Evolutionary conservation across 2,113 vertebrate genomes (phyloP), one percentile per base, ranked within the genome.

Genomic region (Onychostruthus taczanowskii): DNA sequence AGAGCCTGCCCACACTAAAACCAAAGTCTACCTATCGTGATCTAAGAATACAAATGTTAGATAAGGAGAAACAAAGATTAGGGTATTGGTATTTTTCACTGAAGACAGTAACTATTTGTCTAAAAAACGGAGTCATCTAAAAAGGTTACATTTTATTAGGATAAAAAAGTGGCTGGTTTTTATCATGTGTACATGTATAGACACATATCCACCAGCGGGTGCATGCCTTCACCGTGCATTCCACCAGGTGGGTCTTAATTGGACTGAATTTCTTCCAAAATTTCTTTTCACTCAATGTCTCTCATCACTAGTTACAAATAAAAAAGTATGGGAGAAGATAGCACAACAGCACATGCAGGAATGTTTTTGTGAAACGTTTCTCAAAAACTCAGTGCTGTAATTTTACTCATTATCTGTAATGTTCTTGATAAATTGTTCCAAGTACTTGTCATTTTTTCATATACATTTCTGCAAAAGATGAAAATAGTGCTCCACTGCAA

Each of bases 111-210:
- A 77, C 11, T 72, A 70, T n/a, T 92, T 87, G 52, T 31, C 61
- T 82, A 68, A 87, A 92, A 80, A n/a, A 5, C 4, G 20, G 39
- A 87, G 10, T 85, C 55, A 73, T 26, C 27, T 31, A 59, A 62
- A 74, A 80, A 73, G 17, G 33, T 63, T 81, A 33, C 5, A 21
- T 69, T 90, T 43, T 41, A 55, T 66, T 23, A 69, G 49, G 31
- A 66, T 28, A 58, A 77, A 89, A 50, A 20, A 41, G 35, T 49
- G 58, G 28, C 58, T 89, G 33, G 6, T 68, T 73, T 94, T 79
- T 77, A 80, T 66, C 26, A n/a, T 0, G 0, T 41, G 18, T 17
- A 56, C 31, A 55, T 0, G 0, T 31, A 44, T 11, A 73, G 66
- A 58, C 20, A 89, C 24, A 4, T 18, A 84, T 61, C 37, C 11